These are phyloP conservation scores for Protosalanx chinensis DNA, from an alignment of 2,797 vertebrate genomes.

Conservation along the genomic window DNA sequence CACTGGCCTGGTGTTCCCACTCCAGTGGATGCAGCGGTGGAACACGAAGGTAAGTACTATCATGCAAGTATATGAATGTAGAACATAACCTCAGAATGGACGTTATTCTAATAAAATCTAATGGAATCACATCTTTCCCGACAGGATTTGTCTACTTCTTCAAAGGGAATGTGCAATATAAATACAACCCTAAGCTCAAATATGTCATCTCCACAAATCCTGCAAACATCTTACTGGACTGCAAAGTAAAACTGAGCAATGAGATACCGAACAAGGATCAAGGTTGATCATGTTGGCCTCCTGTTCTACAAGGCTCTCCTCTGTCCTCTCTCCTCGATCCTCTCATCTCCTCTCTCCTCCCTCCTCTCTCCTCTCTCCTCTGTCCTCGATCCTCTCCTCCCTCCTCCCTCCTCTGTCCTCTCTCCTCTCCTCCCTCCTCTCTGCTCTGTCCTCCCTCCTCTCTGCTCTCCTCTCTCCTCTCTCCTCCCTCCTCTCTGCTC, in stretches of 20 bases:
- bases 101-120: not conserved
- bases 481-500: too few species aligned
- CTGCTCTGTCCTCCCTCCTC: too few species aligned
- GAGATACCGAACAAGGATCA: slow-evolving; percentile 6
- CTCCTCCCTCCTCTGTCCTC: too few species aligned
- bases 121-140: slow-evolving; percentile 2
- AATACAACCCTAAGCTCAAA: slow-evolving; percentile 44
- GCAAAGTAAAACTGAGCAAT: slow-evolving; percentile 20
- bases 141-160: slow-evolving; percentile 61
- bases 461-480: too few species aligned
- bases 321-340: not conserved
- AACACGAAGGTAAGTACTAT: slow-evolving; percentile 46
- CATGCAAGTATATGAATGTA: not conserved
- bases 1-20: slow-evolving; percentile 53
- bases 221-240: slow-evolving; percentile 55
- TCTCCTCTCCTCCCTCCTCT: too few species aligned
- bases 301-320: not conserved
- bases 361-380: not conserved
- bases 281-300: slow-evolving; percentile 1
- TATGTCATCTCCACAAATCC: slow-evolving; percentile 25
- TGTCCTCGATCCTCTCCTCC: too few species aligned
- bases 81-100: too few species aligned
- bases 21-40: slow-evolving; percentile 56
- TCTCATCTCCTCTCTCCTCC: not conserved
- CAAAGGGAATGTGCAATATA: slow-evolving; percentile 49